Percentiles rank a stretch among this genome's conserved stretches.
These are phyloP conservation scores for Austrolebias charrua DNA, from an alignment of 2,797 vertebrate genomes.

Conservation along the genomic window DNA sequence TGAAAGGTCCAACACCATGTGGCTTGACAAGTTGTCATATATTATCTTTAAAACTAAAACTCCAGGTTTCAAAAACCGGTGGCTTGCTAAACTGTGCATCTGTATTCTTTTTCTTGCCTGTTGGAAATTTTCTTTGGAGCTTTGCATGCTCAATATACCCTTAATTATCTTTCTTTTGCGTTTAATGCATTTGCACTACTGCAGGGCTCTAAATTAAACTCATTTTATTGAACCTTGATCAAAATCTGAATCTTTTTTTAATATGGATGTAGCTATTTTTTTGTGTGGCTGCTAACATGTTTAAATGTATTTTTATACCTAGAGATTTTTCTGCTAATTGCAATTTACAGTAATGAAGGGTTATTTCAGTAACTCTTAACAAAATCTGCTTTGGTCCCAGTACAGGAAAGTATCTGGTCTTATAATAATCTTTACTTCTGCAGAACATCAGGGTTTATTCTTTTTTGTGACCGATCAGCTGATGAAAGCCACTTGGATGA, in stretches of 20 bases:
- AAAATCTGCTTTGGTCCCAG: constrained; percentile 56
- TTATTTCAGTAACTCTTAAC: constrained; percentile 74
- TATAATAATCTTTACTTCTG: constrained; percentile 57
- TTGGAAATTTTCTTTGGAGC: constrained; percentile 77
- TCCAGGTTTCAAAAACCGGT: constrained; percentile 78
- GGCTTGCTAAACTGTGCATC: constrained; percentile 81
- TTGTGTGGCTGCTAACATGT: constrained; percentile 60
- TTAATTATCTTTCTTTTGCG: constrained; percentile 67
- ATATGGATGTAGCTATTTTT: constrained; percentile 54
- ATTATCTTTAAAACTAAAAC: constrained; percentile 78
- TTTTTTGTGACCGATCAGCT: constrained; percentile 38
- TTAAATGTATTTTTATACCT: constrained; percentile 32
- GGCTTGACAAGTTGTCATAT: constrained; percentile 76
- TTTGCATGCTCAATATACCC: constrained; percentile 83
- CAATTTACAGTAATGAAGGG: constrained; percentile 51
- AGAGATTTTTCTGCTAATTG: constrained; percentile 22
- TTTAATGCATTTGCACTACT: constrained; percentile 72
- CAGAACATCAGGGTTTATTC: constrained; percentile 48
- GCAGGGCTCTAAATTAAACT: constrained; percentile 58
- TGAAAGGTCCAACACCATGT: constrained; percentile 75
- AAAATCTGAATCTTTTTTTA: constrained; percentile 38
- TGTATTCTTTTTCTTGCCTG: constrained; percentile 79
- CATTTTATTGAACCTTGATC: constrained; percentile 26
- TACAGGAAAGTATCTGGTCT: constrained; percentile 49
- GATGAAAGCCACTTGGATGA: constrained; percentile 36